phyloP scores from a whole-genome alignment of 92 coral and sea anemone genomes.

The Parazoanthus atlanticus region DNA sequence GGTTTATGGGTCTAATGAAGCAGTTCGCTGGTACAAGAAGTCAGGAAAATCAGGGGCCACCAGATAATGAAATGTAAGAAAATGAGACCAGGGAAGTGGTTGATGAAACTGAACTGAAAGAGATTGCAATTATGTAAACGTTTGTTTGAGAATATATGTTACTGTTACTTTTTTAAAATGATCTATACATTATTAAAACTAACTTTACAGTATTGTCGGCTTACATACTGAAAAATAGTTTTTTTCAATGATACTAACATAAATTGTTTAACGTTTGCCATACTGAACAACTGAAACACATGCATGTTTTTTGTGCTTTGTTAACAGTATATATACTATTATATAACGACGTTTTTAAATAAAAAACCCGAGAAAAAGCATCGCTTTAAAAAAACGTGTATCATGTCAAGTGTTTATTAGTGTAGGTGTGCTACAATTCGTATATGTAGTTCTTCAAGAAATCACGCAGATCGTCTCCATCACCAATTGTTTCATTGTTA shows the following conservation, averaged over 20 bases:
- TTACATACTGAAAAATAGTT: conserved; percentile 13
- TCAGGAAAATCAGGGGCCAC: conserved; percentile 9
- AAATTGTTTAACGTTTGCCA: conserved; percentile 21
- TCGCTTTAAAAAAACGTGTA: not conserved
- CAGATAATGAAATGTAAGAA: not conserved
- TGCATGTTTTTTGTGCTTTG: conserved; percentile 21
- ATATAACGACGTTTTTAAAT: not conserved
- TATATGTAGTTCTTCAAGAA: conserved; percentile 46
- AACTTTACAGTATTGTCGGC: conserved; percentile 16
- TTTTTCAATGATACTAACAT: conserved; percentile 15
- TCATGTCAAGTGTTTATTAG: conserved; percentile 23
- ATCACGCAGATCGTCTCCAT: conserved; percentile 42
- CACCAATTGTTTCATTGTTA: conserved; percentile 31
- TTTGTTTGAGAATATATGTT: no score
- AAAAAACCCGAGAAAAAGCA: no score
- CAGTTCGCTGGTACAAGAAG: not conserved
- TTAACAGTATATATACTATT: conserved; percentile 4
- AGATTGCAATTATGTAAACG: no score
- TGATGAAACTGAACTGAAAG: no score
- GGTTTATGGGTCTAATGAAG: not conserved
- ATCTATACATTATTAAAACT: no score
- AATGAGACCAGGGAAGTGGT: not conserved
- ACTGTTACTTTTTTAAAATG: no score
- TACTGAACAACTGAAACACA: conserved; percentile 28
- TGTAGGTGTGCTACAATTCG: conserved; percentile 41